Evolutionary conservation across 2,113 vertebrate genomes (phyloP), one percentile per base, ranked within the genome.

Genomic region (Hydrolagus affinis): DNA sequence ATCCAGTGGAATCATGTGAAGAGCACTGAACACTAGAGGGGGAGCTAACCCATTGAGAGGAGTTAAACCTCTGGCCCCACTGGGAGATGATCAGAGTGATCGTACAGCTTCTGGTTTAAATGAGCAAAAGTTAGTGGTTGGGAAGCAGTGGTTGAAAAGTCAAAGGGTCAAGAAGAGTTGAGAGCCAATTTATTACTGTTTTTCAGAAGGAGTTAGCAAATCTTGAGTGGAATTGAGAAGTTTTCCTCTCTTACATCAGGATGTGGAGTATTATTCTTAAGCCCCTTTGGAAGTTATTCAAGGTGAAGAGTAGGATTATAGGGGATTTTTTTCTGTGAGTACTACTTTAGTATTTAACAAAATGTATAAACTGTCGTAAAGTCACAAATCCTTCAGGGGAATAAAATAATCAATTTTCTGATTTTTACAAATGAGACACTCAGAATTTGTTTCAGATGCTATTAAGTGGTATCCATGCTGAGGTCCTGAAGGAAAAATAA

Each of bases 11-110:
- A 94, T 91, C 91, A 90, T 88, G 87, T 90, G 91, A 91, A 92
- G 88, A 92, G 89, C 91, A 93, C 86, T 92, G 95, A 96, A 98
- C 96, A 95, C 97, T 99, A 98, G 97, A 96, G 96, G 97, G 96
- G 96, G 96, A 96, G 94, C 96, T 99, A 97, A 96, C 86, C 95
- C 95, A 89, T 94, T 93, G 92, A 90, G 92, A 88, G 93, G 90
- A 90, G 86, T 89, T 86, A 90, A 91, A 90, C 89, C 89, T 88
- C 87, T 72, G 87, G 87, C 86, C 87, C 89, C 89, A 91, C 88
- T 90, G 89, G 91, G 90, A 91, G 87, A 90, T 89, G 87, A 91
- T 90, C 90, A 89, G 89, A 92, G 88, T 89, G 88, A 91, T 86
- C 85, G 10, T 87, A 91, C 89, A 91, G 89, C 91, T 91, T 86